A percentile compares a stretch with the other conserved stretches of the same genome.
These are phyloP conservation scores for Phragmatobia fuliginosa DNA, from an alignment of 2,888 invertebrate genomes.

Conservation along the genomic window DNA sequence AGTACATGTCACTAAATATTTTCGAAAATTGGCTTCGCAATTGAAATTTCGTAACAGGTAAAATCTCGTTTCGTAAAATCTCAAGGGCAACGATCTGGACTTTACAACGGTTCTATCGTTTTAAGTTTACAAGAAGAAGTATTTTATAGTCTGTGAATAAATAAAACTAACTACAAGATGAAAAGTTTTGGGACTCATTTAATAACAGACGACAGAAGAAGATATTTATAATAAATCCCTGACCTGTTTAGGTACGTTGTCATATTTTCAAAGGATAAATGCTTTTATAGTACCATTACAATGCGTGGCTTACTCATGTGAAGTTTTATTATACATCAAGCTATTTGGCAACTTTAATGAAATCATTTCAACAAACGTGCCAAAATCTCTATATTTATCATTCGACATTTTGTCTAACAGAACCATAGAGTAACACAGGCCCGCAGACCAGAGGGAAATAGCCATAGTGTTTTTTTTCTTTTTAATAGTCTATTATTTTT, in stretches of 20 bases:
- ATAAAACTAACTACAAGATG: neutral
- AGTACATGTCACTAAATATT: no score
- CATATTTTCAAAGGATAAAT: constrained; percentile 15
- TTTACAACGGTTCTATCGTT: neutral
- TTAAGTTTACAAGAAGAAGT: no score
- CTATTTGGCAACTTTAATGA: constrained; percentile 64
- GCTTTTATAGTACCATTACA: constrained; percentile 41
- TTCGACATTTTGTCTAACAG: constrained; percentile 48
- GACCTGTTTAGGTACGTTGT: constrained; percentile 24
- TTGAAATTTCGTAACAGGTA: no score
- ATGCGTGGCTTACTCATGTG: constrained; percentile 28
- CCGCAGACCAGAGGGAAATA: no score
- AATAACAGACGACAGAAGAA: neutral
- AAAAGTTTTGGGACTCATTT: neutral
- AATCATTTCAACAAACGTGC: constrained; percentile 61
- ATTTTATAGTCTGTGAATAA: no score
- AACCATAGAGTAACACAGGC: no score
- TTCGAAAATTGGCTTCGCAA: no score
- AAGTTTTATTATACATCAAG: constrained; percentile 49
- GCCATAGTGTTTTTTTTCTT: no score
- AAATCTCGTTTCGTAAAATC: no score
- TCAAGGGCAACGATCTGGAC: neutral
- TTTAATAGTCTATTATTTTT: no score
- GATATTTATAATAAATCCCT: constrained; percentile 20
- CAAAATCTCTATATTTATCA: constrained; percentile 61